Evolutionary conservation across 2,113 vertebrate genomes (phyloP), one percentile per base, ranked within the genome.

Genomic region (Lethenteron reissneri): DNA sequence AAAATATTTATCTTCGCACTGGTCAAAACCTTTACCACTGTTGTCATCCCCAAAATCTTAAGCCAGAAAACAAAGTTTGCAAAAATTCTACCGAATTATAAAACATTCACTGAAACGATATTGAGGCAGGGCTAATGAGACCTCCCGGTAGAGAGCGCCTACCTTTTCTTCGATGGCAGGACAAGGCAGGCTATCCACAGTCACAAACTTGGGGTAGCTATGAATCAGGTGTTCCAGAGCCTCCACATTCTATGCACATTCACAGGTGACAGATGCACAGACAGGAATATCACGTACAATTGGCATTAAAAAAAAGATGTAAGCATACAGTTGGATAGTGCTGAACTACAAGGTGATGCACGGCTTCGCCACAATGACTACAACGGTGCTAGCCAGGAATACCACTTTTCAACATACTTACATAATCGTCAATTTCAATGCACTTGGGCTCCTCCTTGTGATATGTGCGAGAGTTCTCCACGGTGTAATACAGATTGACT

Each of bases 381-480:
- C 58, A 73, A 73, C 25, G 12, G 59, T 12, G 41, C 11, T 21
- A 2, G 73, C 14, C 7, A 69, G 19, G 64, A 8, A 56, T 69
- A 10, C 58, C 13, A 10, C 17, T 4, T 21, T 2, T 69, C 64
- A 12, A 12, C 13, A 19, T 5, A 7, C 8, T 64, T 79, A 86
- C 85, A 82, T 92, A 88, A 0, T 82, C 74, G 72, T 86, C 80
- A 69, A 99, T 81, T 82, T 92, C 87, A 70, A 92, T 80, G 77
- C 79, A 88, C 80, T 90, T 91, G 75, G 79, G 82, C 72, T 88
- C 87, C 76, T 88, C 90, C 79, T 89, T 84, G 79, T 96, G 94
- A 79, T 95, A 99, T 64, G 88, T 84, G 76, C 92, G 85, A 56
- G 90, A 90, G 78, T 99, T 99, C 75, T 92, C 87, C 11, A 84